A percentile compares a stretch with the other conserved stretches of the same genome.
phyloP scores from a whole-genome alignment of 2,113 vertebrate genomes.

The Periophthalmodon schlosseri region DNA sequence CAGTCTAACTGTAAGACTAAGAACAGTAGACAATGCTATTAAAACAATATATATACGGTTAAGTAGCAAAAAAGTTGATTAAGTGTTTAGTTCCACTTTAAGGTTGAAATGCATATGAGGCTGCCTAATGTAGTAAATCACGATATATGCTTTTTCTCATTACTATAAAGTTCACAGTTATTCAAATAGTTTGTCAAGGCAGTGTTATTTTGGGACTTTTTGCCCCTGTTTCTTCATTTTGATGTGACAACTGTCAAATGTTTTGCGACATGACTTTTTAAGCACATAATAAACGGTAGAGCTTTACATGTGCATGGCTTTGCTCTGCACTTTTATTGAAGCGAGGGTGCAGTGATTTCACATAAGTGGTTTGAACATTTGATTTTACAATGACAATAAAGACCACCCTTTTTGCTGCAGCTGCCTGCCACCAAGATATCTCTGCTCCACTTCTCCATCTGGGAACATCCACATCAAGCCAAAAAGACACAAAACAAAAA shows the following conservation, averaged over 20 bases:
- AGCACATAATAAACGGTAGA: background rate
- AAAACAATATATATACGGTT: too few relatives aligned
- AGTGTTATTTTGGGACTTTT: background rate
- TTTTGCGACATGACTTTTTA: background rate
- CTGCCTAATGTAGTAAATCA: too few relatives aligned
- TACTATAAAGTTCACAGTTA: background rate
- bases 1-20: too few relatives aligned
- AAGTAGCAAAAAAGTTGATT: too few relatives aligned
- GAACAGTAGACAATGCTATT: too few relatives aligned
- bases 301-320: background rate
- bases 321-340: background rate
- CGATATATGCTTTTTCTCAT: background rate
- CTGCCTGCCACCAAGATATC: conserved; percentile 40
- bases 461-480: conserved; percentile 66
- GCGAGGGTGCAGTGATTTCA: background rate
- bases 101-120: too few relatives aligned
- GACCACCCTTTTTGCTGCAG: conserved; percentile 21
- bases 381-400: conserved; percentile 22
- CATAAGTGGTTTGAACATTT: conserved; percentile 2
- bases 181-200: background rate
- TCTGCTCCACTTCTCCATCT: conserved; percentile 39
- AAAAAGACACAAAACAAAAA: conserved; percentile 42
- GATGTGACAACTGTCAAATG: background rate
- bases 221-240: background rate
- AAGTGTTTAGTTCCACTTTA: too few relatives aligned